A percentile compares a stretch with the other conserved stretches of the same genome.
These are phyloP conservation scores for Mastacembelus armatus DNA, from an alignment of 2,797 vertebrate genomes.

Conservation along the genomic window DNA sequence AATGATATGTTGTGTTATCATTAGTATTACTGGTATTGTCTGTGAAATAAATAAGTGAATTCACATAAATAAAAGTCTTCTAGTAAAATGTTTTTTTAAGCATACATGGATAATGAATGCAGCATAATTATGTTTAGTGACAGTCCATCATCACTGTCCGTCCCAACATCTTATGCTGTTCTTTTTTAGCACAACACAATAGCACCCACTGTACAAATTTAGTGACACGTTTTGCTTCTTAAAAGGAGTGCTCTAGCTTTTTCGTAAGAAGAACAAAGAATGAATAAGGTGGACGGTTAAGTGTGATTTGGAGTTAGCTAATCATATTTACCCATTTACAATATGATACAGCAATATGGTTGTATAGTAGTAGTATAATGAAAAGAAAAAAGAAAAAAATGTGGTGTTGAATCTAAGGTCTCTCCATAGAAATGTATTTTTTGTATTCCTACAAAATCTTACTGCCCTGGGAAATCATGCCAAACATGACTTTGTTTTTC, in stretches of 20 bases:
- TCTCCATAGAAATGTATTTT: constrained; percentile 50
- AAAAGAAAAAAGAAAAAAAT: constrained; percentile 24
- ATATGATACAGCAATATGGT: constrained; percentile 19
- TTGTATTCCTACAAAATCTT: constrained; percentile 54
- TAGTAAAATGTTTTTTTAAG: neutral
- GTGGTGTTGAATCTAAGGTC: constrained; percentile 36
- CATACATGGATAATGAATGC: neutral
- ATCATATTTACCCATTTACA: constrained; percentile 37
- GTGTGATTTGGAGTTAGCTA: constrained; percentile 35
- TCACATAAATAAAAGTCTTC: neutral
- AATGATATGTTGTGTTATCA: neutral
- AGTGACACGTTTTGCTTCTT: constrained; percentile 20
- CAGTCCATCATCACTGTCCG: too few species aligned
- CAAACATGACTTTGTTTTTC: constrained; percentile 70
- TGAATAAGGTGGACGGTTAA: constrained; percentile 16
- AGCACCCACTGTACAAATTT: constrained; percentile 5
- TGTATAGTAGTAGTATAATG: constrained; percentile 12
- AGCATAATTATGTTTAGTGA: neutral
- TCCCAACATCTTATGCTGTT: too few species aligned
- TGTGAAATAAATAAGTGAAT: neutral
- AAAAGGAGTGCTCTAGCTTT: constrained; percentile 29
- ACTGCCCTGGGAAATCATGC: constrained; percentile 66
- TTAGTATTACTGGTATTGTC: neutral
- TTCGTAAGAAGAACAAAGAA: constrained; percentile 20
- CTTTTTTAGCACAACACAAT: too few species aligned